Percentiles rank a stretch among this genome's conserved stretches.
Evolutionary conservation across 2,888 invertebrate species (phyloP).

Genomic region (Lycocerus yunnanus): DNA sequence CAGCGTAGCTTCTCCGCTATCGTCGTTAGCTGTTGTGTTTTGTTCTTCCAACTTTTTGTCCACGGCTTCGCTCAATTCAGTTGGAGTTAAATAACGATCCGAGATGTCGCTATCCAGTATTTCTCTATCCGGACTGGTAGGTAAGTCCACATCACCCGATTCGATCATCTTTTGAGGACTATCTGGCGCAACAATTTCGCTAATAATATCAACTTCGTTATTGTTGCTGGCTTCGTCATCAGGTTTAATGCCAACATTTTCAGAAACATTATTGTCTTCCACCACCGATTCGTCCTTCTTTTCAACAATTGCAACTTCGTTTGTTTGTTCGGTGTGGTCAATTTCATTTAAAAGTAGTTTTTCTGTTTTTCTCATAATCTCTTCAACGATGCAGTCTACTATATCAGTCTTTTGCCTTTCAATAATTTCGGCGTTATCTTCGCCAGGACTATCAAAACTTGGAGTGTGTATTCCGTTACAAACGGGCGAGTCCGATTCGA

Average conservation of each 20-base stretch:
- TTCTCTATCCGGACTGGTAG: slow-evolving; percentile 61
- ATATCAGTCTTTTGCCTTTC: slow-evolving; percentile 51
- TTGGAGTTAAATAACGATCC: slow-evolving; percentile 71
- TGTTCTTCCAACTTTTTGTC: slow-evolving; percentile 45
- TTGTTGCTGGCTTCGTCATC: slow-evolving; percentile 55
- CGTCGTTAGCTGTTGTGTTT: slow-evolving; percentile 14
- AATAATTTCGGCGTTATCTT: slow-evolving; percentile 30
- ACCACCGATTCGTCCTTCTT: not conserved
- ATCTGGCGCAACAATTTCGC: slow-evolving; percentile 31
- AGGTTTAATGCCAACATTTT: not conserved
- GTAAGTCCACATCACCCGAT: slow-evolving; percentile 41
- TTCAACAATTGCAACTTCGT: not conserved
- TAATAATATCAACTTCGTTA: slow-evolving; percentile 50
- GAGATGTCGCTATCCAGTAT: slow-evolving; percentile 70
- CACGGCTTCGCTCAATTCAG: slow-evolving; percentile 61
- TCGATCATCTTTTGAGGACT: slow-evolving; percentile 33
- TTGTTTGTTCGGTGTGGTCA: not conserved
- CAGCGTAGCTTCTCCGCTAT: slow-evolving; percentile 4
- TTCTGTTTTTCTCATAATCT: slow-evolving; percentile 41
- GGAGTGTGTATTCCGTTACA: slow-evolving; percentile 56
- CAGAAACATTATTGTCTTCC: not conserved
- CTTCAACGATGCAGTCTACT: slow-evolving; percentile 44
- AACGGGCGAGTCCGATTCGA: slow-evolving; percentile 45
- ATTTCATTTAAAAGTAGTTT: slow-evolving; percentile 10
- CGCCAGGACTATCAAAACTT: slow-evolving; percentile 51